phyloP scores from a whole-genome alignment of 2,797 vertebrate genomes.

The Manis javanica region DNA sequence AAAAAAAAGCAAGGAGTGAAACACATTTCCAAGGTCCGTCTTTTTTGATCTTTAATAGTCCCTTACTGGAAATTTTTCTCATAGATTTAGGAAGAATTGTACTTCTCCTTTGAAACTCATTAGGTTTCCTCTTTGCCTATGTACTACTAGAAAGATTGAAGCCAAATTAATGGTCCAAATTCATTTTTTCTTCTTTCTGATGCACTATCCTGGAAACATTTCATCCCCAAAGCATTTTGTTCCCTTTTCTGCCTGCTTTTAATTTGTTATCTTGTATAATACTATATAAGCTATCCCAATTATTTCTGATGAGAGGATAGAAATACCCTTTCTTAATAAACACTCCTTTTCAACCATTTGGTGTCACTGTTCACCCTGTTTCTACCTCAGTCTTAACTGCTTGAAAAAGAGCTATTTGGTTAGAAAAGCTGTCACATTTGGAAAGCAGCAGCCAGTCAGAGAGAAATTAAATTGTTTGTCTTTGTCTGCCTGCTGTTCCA shows the following conservation, averaged over 20 bases:
- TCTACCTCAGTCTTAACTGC: slow-evolving; percentile 18
- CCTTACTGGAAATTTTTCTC: neutral
- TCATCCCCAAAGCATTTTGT: neutral
- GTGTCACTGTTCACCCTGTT: slow-evolving; percentile 75
- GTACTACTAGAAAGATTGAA: neutral
- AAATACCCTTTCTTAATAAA: neutral
- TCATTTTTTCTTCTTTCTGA: neutral
- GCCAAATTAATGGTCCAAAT: neutral
- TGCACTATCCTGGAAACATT: neutral
- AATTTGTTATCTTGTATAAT: neutral
- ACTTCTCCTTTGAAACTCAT: slow-evolving; percentile 29
- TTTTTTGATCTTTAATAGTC: neutral
- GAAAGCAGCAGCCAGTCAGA: slow-evolving; percentile 50
- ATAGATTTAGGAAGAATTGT: neutral
- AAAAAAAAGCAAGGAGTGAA: neutral
- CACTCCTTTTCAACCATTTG: slow-evolving; percentile 64
- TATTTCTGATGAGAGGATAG: neutral
- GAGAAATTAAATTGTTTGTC: slow-evolving; percentile 73
- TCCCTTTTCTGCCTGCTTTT: neutral
- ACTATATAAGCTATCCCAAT: neutral
- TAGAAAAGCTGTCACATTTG: slow-evolving; percentile 74
- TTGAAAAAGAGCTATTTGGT: slow-evolving; percentile 69
- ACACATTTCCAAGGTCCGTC: neutral
- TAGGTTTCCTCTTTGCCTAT: neutral
- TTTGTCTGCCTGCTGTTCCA: slow-evolving; percentile 66